Conservation (phyloP, 92 coral and sea anemone genomes). For the Epizoanthus fatuus region DNA sequence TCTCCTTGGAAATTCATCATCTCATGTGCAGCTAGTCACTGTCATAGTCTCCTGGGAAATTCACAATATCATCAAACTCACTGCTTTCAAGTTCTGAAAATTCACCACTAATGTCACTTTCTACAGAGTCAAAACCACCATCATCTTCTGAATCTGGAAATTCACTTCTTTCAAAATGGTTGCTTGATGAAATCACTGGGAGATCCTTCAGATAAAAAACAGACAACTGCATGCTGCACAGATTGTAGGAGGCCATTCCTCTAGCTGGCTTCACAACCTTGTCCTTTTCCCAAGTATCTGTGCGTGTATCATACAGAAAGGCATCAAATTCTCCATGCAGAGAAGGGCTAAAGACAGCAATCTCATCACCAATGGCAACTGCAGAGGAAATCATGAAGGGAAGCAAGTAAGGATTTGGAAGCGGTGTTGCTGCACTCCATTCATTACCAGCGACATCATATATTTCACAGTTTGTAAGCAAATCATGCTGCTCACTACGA, state of each 20-base stretch:
- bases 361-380: neutral
- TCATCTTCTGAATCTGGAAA: neutral
- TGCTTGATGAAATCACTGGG: neutral
- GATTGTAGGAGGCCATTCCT: neutral
- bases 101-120: neutral
- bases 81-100: slow-evolving; percentile 2
- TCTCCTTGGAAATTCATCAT: too few species aligned
- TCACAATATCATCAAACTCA: neutral
- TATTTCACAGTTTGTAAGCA: slow-evolving; percentile 31
- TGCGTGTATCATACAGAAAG: neutral
- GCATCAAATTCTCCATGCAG: slow-evolving; percentile 19
- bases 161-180: neutral
- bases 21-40: too few species aligned
- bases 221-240: slow-evolving; percentile 27
- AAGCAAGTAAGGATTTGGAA: slow-evolving; percentile 2
- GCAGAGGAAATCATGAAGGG: neutral
- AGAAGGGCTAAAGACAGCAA: slow-evolving; percentile 26
- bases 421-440: neutral
- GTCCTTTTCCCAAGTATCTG: slow-evolving; percentile 3
- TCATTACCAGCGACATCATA: slow-evolving; percentile 24
- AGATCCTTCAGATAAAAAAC: slow-evolving; percentile 16
- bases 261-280: slow-evolving; percentile 5
- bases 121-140: neutral
- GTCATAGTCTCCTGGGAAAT: too few species aligned
- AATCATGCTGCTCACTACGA: neutral